Percentiles rank a stretch among this genome's conserved stretches.
Conservation (phyloP, 2,113 vertebrate genomes). For the Cyphomyrus plagiostoma region DNA sequence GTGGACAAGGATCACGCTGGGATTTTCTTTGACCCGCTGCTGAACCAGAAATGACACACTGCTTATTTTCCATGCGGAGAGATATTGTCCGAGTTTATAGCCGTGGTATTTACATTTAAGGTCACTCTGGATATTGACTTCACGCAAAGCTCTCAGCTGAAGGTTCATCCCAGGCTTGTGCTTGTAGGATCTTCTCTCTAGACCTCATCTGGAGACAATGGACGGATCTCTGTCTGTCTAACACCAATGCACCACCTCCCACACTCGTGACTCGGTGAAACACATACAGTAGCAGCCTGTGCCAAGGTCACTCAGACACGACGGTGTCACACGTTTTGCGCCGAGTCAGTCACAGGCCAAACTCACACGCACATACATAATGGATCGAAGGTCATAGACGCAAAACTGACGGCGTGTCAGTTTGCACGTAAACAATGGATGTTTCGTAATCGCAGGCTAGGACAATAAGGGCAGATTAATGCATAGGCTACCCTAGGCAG, state of each 20-base stretch:
- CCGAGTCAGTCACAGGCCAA: background rate
- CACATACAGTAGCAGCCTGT: background rate
- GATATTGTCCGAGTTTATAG: constrained; percentile 2
- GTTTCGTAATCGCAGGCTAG: background rate
- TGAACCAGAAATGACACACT: constrained; percentile 2
- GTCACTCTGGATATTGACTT: background rate
- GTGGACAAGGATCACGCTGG: background rate
- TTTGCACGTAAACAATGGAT: background rate
- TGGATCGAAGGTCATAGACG: background rate
- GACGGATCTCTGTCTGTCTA: background rate
- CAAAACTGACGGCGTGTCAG: background rate
- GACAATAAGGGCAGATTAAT: background rate
- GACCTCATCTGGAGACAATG: background rate
- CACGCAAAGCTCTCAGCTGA: background rate
- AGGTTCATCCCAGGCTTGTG: background rate
- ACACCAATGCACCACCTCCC: background rate
- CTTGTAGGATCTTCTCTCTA: background rate
- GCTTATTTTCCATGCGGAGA: background rate
- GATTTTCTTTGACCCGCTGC: constrained; percentile 2
- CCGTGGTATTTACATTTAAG: background rate
- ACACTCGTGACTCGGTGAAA: background rate
- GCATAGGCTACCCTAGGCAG: background rate
- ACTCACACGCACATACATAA: background rate
- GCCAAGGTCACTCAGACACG: background rate
- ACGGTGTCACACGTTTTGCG: background rate